These are phyloP conservation scores for Hoplodrina ambigua DNA, from an alignment of 2,888 invertebrate genomes.

Conservation along the genomic window DNA sequence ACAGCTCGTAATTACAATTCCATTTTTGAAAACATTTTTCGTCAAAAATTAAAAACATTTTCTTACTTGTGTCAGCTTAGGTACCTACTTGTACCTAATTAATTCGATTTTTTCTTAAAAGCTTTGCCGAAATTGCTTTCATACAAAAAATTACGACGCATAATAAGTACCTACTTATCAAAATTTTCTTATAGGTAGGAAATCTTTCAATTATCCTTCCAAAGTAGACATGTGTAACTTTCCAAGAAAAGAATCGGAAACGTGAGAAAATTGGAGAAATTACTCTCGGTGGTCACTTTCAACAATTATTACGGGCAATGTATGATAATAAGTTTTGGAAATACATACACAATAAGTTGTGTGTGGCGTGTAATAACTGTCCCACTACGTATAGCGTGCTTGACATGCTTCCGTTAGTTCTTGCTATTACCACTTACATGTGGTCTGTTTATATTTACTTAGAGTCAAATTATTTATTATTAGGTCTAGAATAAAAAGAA, in stretches of 20 bases:
- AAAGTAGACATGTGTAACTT: neutral
- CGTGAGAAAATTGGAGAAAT: constrained; percentile 34
- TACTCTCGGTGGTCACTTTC: constrained; percentile 29
- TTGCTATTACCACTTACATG: constrained; percentile 26
- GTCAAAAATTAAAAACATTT: neutral
- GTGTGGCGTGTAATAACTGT: constrained; percentile 24
- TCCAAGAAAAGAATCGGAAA: constrained; percentile 14
- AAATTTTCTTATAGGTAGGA: neutral
- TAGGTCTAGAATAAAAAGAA: neutral
- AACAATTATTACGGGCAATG: constrained; percentile 22
- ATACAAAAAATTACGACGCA: neutral
- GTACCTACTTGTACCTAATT: neutral
- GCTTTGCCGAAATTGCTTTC: neutral
- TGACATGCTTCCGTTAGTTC: constrained; percentile 51
- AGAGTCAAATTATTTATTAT: constrained; percentile 4
- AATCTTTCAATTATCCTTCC: neutral
- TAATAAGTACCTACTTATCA: no score
- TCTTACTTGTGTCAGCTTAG: neutral
- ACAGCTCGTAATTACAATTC: neutral
- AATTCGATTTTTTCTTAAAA: neutral
- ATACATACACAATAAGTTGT: constrained; percentile 27
- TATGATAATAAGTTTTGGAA: constrained; percentile 41
- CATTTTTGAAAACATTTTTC: neutral
- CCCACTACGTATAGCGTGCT: constrained; percentile 28
- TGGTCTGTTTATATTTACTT: constrained; percentile 13